Evolutionary conservation across 2,797 vertebrate genomes (phyloP), one percentile per base, ranked within the genome.

Genomic region (Intellagama lesueurii): DNA sequence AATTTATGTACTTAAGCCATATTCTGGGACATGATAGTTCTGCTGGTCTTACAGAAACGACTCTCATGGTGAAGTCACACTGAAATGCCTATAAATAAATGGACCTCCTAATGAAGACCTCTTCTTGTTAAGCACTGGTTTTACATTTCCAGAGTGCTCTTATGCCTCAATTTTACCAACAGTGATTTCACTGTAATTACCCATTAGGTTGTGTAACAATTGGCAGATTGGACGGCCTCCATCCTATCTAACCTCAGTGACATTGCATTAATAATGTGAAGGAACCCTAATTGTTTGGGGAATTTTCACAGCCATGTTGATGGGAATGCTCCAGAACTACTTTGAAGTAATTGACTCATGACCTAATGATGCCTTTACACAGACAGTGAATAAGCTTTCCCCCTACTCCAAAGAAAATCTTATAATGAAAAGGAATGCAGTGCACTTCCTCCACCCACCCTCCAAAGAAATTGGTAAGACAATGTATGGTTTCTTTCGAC

Each of bases 11-110:
- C 68, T 72, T 52, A 70, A 47, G 47, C 19, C 44, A 84, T 72
- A n/a, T 86, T 83, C 60, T 56, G 72, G 16, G 73, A 83, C 49
- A 68, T 68, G 44, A 83, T 69, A 49, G 22, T 66, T 83, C 81
- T 83, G n/a, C 44, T 79, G n/a, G 16, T 77, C 60, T 78, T 78
- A 35, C 81, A 56, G 56, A 88, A 88, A 75, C 60, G 40, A 44
- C 35, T 66, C 68, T 72, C 16, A 52, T 28, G 30, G 30, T 83
- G 81, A 83, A 83, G 47, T 83, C 17, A 83, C 19, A 72, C 8
- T 72, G 82, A 49, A 83, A 70, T 49, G 28, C 17, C 44, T 70
- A 24, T 47, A 83, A 83, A 70, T 70, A 83, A 82, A 66, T 52
- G 22, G 17, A 47, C 68, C 47, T 17, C 47, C 30, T 49, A 22